Evolutionary conservation across 2,113 vertebrate genomes (phyloP).

Genomic region (Callipepla squamata): DNA sequence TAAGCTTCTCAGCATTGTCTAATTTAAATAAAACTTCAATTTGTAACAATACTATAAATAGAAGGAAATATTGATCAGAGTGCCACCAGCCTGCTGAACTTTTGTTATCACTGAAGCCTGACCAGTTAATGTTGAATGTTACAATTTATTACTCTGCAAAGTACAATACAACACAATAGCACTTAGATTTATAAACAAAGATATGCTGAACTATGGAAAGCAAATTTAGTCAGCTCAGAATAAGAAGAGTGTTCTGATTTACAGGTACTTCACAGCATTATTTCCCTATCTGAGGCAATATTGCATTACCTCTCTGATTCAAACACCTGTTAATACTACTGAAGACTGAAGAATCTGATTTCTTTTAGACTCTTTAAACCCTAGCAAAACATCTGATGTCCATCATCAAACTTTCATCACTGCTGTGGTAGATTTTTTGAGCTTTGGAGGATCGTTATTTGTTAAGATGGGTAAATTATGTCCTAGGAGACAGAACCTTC

Average conservation of each 20-base stretch:
- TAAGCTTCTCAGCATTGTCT: constrained; percentile 68
- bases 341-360: constrained; percentile 28
- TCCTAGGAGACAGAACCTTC: background rate
- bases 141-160: constrained; percentile 76
- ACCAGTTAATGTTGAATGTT: constrained; percentile 75
- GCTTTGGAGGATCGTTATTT: background rate
- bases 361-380: constrained; percentile 10
- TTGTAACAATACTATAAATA: constrained; percentile 83
- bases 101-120: constrained; percentile 79
- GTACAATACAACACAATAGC: constrained; percentile 53
- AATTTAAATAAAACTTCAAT: constrained; percentile 86
- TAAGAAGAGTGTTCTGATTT: background rate
- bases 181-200: constrained; percentile 59
- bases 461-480: background rate
- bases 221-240: background rate
- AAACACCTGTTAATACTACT: background rate
- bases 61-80: constrained; percentile 78
- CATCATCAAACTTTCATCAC: constrained; percentile 31
- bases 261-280: background rate
- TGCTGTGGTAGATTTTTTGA: background rate
- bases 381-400: constrained; percentile 30
- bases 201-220: constrained; percentile 34
- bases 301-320: background rate
- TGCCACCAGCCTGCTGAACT: constrained; percentile 69
- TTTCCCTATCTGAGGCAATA: background rate